phyloP scores from a whole-genome alignment of 2,888 invertebrate species.

The Cryptocephalus moraei region DNA sequence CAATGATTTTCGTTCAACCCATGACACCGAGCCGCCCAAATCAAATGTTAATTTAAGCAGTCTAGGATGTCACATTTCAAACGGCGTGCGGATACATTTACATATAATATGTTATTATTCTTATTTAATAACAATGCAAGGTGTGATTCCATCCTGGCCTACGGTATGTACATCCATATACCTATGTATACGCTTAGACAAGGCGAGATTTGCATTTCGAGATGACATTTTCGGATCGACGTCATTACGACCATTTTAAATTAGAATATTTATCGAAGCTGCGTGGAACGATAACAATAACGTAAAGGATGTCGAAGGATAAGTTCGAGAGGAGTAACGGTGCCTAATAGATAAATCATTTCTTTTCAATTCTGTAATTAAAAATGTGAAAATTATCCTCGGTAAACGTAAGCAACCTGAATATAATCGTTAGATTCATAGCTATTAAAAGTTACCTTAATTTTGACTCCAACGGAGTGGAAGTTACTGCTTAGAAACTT shows the following conservation, averaged over 20 bases:
- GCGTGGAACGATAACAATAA: no score
- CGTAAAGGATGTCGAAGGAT: no score
- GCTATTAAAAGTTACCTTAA: no score
- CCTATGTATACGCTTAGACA: constrained; percentile 9
- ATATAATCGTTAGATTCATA: no score
- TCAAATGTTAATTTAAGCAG: constrained; percentile 38
- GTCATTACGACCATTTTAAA: constrained; percentile 7
- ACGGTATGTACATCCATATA: constrained; percentile 10
- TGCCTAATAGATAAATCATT: no score
- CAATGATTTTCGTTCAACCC: constrained; percentile 38
- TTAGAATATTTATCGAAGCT: background rate
- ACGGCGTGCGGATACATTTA: constrained; percentile 36
- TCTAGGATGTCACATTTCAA: constrained; percentile 36
- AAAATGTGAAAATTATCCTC: no score
- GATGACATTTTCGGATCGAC: constrained; percentile 20
- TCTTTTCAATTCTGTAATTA: no score
- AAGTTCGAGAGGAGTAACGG: no score
- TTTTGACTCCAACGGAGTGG: no score
- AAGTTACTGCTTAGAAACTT: no score
- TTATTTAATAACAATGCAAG: constrained; percentile 39
- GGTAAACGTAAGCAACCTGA: no score
- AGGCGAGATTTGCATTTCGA: constrained; percentile 16
- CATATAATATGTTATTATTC: constrained; percentile 42
- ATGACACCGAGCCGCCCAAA: constrained; percentile 31
- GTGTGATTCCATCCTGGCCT: constrained; percentile 32